A percentile compares a stretch with the other conserved stretches of the same genome.
Evolutionary conservation across 2,113 vertebrate genomes (phyloP).

Genomic region (Antechinus stuartii): DNA sequence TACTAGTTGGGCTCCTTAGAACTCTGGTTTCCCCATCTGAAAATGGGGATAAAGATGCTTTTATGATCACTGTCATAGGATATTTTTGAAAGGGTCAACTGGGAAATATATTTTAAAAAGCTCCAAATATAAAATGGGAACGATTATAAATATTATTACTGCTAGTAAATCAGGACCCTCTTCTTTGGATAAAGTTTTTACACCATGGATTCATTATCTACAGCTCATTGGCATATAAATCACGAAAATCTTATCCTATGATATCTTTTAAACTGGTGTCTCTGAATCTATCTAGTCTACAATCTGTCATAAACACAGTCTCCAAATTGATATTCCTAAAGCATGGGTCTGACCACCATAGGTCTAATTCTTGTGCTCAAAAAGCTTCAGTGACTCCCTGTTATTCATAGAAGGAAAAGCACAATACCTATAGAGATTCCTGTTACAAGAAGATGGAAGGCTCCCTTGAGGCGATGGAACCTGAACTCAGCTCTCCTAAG

Average conservation of each 20-base stretch:
- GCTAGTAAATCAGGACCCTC: not conserved
- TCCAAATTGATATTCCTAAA: not conserved
- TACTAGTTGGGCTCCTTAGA: not conserved
- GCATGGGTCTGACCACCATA: not conserved
- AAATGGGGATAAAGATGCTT: not conserved
- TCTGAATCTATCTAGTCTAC: not conserved
- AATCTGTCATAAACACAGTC: not conserved
- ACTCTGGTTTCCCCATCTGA: not conserved
- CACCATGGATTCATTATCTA: not conserved
- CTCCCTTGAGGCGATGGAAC: not conserved
- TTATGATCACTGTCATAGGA: not conserved
- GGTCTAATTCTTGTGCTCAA: not conserved
- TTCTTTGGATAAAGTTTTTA: not conserved
- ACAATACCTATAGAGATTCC: not conserved
- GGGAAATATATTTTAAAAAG: not conserved
- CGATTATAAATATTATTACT: not conserved
- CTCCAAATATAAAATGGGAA: not conserved
- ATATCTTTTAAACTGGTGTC: not conserved
- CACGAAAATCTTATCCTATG: not conserved
- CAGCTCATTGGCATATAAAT: not conserved
- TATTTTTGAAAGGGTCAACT: not conserved
- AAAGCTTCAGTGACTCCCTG: not conserved
- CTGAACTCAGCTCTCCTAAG: not conserved
- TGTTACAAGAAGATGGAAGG: not conserved
- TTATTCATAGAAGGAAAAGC: not conserved